Evolutionary conservation across 37 sponge, comb jelly and placozoan genomes (phyloP), one percentile per base, ranked within the genome.

Genomic region (Spongia lamella): DNA sequence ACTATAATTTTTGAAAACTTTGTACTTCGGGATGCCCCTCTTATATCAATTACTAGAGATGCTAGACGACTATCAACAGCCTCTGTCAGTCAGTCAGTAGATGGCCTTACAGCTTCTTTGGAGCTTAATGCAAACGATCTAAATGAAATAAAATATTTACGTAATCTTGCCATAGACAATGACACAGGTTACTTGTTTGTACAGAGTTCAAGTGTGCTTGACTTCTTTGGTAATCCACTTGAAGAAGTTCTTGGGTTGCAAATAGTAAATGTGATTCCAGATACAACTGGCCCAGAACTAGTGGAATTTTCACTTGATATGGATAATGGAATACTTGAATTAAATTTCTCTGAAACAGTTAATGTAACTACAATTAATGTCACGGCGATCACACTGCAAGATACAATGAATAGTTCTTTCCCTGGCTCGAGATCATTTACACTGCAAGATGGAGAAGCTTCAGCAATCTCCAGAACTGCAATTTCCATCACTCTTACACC

Each of bases 271-370:
- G 82, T 73, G 56, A 85, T 49, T 19, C 51, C 73, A 24, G 93
- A 93, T 50, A 61, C 75, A 2, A 88, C 93, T 30, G 76, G 73
- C 7, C 93, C 93, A 68, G 38, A 62, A 19, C 68, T 93, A 47
- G 47, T 73, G 14, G 47, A 76, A 15, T 93, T 68, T 24, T 57
- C 66, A 7, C 74, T 93, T n/a, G 68, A 93, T 78, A 58, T 93
- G 59, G 77, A 84, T 22, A 37, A 26, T 17, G 76, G 78, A 25
- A 2, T 63, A 13, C 79, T 90, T 30, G 40, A 51, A 1, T 73
- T 90, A 53, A 82, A 86, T 20, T 90, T 90, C 53, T 37, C 72
- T 61, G 90, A 90, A 72, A 85, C 83, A 49, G 75, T 90, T 66
- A 50, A 70, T 53, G 72, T 68, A 14, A 29, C 27, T 0, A 66